phyloP scores from a whole-genome alignment of 2,113 vertebrate genomes.

The Lipotes vexillifer region DNA sequence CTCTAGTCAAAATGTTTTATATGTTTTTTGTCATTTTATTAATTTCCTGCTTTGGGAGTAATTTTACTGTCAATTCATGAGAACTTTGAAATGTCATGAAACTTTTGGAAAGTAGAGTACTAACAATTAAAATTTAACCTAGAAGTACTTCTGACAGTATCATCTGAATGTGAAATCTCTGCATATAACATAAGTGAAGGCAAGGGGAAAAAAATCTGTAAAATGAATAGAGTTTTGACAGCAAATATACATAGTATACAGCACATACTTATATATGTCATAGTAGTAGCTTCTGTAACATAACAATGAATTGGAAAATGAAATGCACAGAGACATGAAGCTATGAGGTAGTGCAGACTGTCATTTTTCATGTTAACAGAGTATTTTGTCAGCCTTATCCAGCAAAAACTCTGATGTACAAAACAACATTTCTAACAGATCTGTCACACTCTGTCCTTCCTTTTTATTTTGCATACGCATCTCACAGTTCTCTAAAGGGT shows the following conservation, averaged over 20 bases:
- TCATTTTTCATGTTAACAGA: constrained; percentile 72
- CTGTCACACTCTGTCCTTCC: constrained; percentile 2
- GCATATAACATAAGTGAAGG: constrained; percentile 11
- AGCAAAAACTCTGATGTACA: constrained; percentile 31
- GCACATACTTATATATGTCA: constrained; percentile 23
- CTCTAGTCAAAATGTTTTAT: constrained; percentile 68
- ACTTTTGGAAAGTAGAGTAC: constrained; percentile 48
- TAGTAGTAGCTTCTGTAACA: constrained; percentile 46
- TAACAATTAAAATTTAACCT: constrained; percentile 61
- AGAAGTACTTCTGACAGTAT: constrained; percentile 24
- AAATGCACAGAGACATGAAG: constrained; percentile 54
- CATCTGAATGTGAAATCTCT: constrained; percentile 17
- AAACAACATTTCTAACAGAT: constrained; percentile 46
- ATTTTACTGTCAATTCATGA: constrained; percentile 67
- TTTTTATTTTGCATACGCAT: constrained; percentile 56
- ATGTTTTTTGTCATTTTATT: constrained; percentile 62
- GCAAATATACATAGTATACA: not conserved
- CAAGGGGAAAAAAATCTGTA: not conserved
- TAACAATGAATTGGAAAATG: constrained; percentile 48
- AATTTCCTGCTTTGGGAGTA: constrained; percentile 58
- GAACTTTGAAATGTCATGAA: constrained; percentile 52
- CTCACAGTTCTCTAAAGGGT: not conserved
- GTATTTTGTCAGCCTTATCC: constrained; percentile 56
- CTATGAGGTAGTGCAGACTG: constrained; percentile 52
- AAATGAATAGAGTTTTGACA: constrained; percentile 20